Conservation (phyloP, 2,113 vertebrate genomes). For the Tiliqua scincoides region DNA sequence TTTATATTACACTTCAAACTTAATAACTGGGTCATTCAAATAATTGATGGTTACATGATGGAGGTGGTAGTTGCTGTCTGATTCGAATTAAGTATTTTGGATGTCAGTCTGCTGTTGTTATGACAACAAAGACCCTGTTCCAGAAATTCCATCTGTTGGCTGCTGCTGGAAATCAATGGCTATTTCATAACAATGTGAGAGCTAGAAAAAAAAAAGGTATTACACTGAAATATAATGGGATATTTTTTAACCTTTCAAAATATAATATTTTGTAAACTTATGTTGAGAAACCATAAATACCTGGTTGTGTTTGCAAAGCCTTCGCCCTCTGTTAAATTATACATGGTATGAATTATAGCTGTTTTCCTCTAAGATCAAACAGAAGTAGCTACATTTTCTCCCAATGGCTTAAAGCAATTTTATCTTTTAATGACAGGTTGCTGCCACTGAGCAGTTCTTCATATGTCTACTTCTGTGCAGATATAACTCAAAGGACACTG, state of each 20-base stretch:
- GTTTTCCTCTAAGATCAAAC: slow-evolving; percentile 45
- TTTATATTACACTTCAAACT: not conserved
- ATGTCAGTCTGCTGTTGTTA: slow-evolving; percentile 48
- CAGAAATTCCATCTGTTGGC: slow-evolving; percentile 31
- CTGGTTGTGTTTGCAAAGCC: slow-evolving; percentile 19
- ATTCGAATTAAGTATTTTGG: slow-evolving; percentile 17
- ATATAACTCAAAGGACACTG: slow-evolving; percentile 19
- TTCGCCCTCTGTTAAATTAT: slow-evolving; percentile 37
- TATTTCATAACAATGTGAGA: slow-evolving; percentile 50
- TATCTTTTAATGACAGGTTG: slow-evolving; percentile 29
- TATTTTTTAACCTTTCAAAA: slow-evolving; percentile 38
- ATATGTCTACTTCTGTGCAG: slow-evolving; percentile 2
- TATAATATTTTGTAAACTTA: slow-evolving; percentile 38
- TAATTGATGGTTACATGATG: slow-evolving; percentile 18
- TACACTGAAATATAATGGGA: slow-evolving; percentile 37
- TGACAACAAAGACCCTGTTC: slow-evolving; percentile 29
- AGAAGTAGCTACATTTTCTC: slow-evolving; percentile 11
- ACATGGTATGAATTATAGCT: slow-evolving; percentile 32
- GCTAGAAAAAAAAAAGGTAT: slow-evolving; percentile 49
- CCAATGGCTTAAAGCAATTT: slow-evolving; percentile 27
- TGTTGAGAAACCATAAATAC: slow-evolving; percentile 50
- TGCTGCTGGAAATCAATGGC: slow-evolving; percentile 51
- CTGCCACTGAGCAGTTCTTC: slow-evolving; percentile 20
- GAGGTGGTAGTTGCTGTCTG: slow-evolving; percentile 16
- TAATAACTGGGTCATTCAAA: not conserved